phyloP scores from a whole-genome alignment of 2,113 vertebrate species.

The Lophochroa leadbeateri region DNA sequence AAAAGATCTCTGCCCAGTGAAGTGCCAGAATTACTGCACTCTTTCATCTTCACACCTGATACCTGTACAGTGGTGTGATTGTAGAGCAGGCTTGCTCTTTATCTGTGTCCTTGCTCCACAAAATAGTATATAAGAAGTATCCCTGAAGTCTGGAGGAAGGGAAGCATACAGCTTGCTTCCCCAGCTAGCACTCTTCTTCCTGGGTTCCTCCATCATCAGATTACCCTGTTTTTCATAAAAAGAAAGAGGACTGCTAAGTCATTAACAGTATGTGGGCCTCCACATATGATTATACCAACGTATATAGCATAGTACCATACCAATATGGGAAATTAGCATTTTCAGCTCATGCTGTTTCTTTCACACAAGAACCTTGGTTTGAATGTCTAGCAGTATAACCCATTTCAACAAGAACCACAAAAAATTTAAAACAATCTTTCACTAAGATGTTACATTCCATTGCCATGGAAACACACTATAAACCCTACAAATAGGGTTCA shows the following conservation, averaged over 20 bases:
- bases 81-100: neutral
- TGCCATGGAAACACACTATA: slow-evolving; percentile 23
- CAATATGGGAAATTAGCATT: neutral
- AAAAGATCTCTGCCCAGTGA: neutral
- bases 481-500: neutral
- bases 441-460: neutral
- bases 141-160: neutral
- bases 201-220: neutral
- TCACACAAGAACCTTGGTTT: slow-evolving; percentile 16
- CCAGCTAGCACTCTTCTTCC: neutral
- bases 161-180: neutral
- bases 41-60: neutral
- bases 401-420: neutral
- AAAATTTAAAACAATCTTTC: neutral
- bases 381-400: neutral
- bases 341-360: slow-evolving; percentile 28
- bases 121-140: neutral
- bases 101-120: neutral
- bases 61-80: neutral
- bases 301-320: neutral
- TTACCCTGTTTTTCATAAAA: neutral
- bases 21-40: neutral
- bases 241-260: neutral
- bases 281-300: neutral
- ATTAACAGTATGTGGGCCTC: neutral